Conservation (phyloP, 1,140 invertebrate species). For the Bombus vancouverensis region DNA sequence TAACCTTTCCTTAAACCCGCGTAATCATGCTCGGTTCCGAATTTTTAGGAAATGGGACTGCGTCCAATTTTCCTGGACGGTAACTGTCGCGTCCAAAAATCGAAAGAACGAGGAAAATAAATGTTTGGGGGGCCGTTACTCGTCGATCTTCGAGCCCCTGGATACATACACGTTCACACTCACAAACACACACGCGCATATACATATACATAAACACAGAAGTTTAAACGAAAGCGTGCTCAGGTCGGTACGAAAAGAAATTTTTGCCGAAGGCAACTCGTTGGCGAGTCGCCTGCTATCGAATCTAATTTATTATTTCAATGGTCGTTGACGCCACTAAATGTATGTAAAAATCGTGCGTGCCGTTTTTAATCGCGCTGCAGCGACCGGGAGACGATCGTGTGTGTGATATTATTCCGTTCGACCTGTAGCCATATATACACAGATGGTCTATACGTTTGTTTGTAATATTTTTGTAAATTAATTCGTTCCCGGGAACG, state of each 20-base stretch:
- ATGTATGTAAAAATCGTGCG: slow-evolving; percentile 7
- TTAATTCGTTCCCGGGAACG: slow-evolving; percentile 46
- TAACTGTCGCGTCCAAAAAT: slow-evolving; percentile 31
- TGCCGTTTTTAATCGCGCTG: neutral
- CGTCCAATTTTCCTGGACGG: slow-evolving; percentile 8
- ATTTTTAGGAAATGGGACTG: slow-evolving; percentile 37
- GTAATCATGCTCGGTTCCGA: slow-evolving; percentile 56
- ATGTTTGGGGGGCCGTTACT: slow-evolving; percentile 2
- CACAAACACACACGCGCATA: neutral
- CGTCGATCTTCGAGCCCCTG: slow-evolving; percentile 55
- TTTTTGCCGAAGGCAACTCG: neutral
- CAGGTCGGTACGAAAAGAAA: slow-evolving; percentile 29
- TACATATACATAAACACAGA: neutral
- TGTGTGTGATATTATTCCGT: slow-evolving; percentile 48
- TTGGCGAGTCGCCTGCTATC: neutral
- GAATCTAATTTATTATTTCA: slow-evolving; percentile 19
- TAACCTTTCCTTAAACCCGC: slow-evolving; percentile 47
- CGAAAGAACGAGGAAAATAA: neutral
- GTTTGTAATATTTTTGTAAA: slow-evolving; percentile 57
- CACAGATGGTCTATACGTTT: slow-evolving; percentile 20
- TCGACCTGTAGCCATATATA: slow-evolving; percentile 16
- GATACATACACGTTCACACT: neutral
- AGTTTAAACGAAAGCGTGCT: slow-evolving; percentile 49
- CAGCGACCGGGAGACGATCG: slow-evolving; percentile 21
- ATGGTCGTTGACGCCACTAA: neutral